Base-by-base conservation (phyloP, 2,113 vertebrate species). In the Hippocampus comes region DNA sequence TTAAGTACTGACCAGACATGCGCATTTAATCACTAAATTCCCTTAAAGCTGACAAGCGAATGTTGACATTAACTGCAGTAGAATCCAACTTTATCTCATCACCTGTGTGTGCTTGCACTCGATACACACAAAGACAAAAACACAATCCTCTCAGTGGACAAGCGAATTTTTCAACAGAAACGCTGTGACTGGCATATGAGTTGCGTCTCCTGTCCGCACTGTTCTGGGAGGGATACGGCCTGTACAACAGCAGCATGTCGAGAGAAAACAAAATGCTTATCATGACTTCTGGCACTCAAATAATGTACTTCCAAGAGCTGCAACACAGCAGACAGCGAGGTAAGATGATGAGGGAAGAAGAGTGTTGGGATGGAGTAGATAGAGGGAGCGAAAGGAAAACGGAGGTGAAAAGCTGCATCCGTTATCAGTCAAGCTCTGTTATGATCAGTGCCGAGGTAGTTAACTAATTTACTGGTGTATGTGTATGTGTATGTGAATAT, bases 161-260 rank as follows among this genome's bases (percentile, higher is more conserved):
- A 82, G 87, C 88, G 82, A 74, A 84, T 87, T 83, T 81, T 89
- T 89, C 83, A 88, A 80, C 88, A 77, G 85, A 91, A 91, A 77
- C 77, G 88, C 89, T 91, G 89, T 91, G 89, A 91, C 82, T 85
- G 72, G 86, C 87, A 88, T 81, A 84, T 68, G 81, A 89, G 85
- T 56, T 72, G 82, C 80, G 63, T 84, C 73, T 76, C 76, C 82
- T 82, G 85, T 87, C 83, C 82, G 48, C 11, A 78, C 80, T 79
- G 78, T 78, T 87, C 83, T 71, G 61, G 86, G 84, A 42, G 75
- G 82, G 82, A 78, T 20, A 78, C 82, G 77, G 85, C 82, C 81
- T 46, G 82, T 80, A 84, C 80, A 84, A 82, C 82, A 78, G 5
- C 67, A 76, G 77, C 14, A 72, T 18, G 65, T 73, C 70, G 77